phyloP scores from a whole-genome alignment of 2,797 vertebrate genomes.

The Austrolebias charrua region DNA sequence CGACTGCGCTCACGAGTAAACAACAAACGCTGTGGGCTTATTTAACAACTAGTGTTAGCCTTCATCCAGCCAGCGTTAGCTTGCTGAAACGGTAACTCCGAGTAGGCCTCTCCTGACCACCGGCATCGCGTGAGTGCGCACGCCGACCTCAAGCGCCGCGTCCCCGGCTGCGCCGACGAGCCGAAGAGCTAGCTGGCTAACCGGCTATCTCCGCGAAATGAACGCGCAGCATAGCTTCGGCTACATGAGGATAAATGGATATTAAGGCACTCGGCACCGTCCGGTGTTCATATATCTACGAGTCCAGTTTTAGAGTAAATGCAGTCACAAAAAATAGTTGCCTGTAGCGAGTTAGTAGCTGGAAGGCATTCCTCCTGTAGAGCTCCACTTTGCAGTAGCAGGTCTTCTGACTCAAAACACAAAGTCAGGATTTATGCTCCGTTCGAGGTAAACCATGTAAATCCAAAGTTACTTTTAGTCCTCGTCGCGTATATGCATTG shows the following conservation, averaged over 20 bases:
- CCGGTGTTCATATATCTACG: conserved; percentile 1
- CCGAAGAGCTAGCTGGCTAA: conserved; percentile 33
- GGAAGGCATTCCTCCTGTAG: conserved; percentile 43
- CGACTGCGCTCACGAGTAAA: background rate
- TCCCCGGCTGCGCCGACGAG: conserved; percentile 23
- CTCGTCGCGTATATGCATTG: background rate
- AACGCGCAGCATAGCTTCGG: conserved; percentile 10
- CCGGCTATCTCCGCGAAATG: conserved; percentile 19
- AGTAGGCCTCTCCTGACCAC: conserved; percentile 49
- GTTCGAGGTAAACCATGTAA: background rate
- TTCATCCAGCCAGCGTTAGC: conserved; percentile 44
- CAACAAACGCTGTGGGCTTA: background rate
- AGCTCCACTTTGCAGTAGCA: conserved; percentile 47
- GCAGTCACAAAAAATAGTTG: conserved; percentile 29
- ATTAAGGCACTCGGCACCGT: background rate
- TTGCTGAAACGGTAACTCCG: conserved; percentile 25
- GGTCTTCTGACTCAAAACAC: conserved; percentile 23
- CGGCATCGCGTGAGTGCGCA: conserved; percentile 62
- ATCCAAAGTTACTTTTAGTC: background rate
- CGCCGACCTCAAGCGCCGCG: conserved; percentile 23
- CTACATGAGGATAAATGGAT: background rate
- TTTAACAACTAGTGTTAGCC: conserved; percentile 5
- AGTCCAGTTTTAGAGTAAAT: conserved; percentile 33
- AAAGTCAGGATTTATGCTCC: background rate
- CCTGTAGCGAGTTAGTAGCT: conserved; percentile 42